Evolutionary conservation across 2,888 invertebrate genomes (phyloP).

Genomic region (Cerceris ruficornis): DNA sequence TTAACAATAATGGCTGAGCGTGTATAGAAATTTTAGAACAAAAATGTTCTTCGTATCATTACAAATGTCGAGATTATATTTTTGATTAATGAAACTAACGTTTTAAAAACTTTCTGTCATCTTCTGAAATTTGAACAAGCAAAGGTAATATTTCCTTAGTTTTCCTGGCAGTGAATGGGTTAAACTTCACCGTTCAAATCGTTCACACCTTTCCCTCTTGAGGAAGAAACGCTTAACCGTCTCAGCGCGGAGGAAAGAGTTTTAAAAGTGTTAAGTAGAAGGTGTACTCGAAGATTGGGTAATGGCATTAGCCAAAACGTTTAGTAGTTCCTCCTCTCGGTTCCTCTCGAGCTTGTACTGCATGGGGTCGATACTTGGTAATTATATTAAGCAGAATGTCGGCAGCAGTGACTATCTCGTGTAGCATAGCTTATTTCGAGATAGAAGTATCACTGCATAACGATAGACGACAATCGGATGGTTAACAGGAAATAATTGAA

Average conservation of each 20-base stretch:
- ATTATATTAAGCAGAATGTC: slow-evolving; percentile 71
- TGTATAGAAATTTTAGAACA: too few relatives aligned
- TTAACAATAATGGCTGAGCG: too few relatives aligned
- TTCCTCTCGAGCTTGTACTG: slow-evolving; percentile 28
- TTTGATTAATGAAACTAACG: too few relatives aligned
- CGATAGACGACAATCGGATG: slow-evolving; percentile 66
- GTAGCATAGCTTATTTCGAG: slow-evolving; percentile 61
- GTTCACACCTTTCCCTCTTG: not conserved
- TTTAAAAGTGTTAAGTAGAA: slow-evolving; percentile 8
- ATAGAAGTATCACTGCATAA: slow-evolving; percentile 60
- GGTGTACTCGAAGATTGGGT: slow-evolving; percentile 32
- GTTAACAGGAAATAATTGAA: slow-evolving; percentile 69
- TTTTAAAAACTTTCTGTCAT: too few relatives aligned
- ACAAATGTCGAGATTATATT: too few relatives aligned
- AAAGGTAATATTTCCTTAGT: too few relatives aligned
- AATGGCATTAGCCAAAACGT: slow-evolving; percentile 63
- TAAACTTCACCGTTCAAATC: not conserved
- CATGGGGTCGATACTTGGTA: slow-evolving; percentile 69
- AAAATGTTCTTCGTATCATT: too few relatives aligned
- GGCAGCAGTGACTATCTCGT: slow-evolving; percentile 51
- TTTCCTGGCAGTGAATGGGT: too few relatives aligned
- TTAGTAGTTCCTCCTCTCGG: slow-evolving; percentile 44
- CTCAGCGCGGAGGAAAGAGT: not conserved
- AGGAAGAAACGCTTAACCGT: not conserved
- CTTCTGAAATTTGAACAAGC: too few relatives aligned